Conservation (phyloP, 2,888 invertebrate genomes). For the Atherix ibis region DNA sequence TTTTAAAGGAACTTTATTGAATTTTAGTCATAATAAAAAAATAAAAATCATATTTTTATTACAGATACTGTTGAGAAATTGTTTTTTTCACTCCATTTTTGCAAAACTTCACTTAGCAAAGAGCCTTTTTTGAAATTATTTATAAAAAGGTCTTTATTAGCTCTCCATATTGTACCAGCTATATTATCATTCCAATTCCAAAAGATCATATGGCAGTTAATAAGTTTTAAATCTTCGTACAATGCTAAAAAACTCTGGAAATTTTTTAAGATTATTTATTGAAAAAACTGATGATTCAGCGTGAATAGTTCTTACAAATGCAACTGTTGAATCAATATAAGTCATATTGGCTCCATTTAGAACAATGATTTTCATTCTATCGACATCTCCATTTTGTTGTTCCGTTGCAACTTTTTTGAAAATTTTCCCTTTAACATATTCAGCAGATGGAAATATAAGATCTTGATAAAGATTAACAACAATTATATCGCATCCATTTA, state of each 20-base stretch:
- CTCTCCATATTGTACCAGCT: too few relatives aligned
- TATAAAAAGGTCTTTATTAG: too few relatives aligned
- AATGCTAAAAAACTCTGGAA: slow-evolving; percentile 39
- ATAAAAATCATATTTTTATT: too few relatives aligned
- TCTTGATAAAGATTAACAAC: slow-evolving; percentile 53
- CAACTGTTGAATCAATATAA: slow-evolving; percentile 45
- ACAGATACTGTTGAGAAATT: too few relatives aligned
- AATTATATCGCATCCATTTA: slow-evolving; percentile 33
- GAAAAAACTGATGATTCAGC: slow-evolving; percentile 3
- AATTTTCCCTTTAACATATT: slow-evolving; percentile 48
- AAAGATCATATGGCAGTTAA: slow-evolving; percentile 36
- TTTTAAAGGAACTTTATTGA: too few relatives aligned
- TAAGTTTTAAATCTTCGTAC: slow-evolving; percentile 35
- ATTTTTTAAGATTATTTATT: not conserved
- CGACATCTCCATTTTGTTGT: slow-evolving; percentile 16
- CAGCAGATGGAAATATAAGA: slow-evolving; percentile 66
- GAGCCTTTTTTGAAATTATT: too few relatives aligned
- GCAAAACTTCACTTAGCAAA: too few relatives aligned
- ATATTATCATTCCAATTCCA: slow-evolving; percentile 34
- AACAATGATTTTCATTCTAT: slow-evolving; percentile 45
- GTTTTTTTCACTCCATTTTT: too few relatives aligned
- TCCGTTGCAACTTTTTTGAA: slow-evolving; percentile 55
- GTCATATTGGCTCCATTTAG: slow-evolving; percentile 52
- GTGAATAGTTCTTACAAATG: slow-evolving; percentile 35
- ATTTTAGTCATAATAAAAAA: too few relatives aligned